Evolutionary conservation across 53 echinoderm and acorn worm genomes (phyloP), one percentile per base, ranked within the genome.

Genomic region (Holothuria scabra): DNA sequence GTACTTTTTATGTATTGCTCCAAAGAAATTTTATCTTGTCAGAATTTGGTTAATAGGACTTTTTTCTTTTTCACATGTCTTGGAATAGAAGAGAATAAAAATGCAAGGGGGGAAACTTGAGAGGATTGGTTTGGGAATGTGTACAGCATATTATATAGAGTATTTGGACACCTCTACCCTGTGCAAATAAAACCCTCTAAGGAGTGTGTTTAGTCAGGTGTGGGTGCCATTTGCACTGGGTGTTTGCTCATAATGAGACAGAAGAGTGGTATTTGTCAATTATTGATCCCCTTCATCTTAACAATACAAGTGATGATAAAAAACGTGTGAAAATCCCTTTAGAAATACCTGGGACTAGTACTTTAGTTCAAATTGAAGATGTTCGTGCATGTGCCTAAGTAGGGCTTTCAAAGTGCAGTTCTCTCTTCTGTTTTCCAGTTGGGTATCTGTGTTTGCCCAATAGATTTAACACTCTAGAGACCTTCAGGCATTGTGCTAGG

Each of bases 311-410:
- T 59, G 79, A 57, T 28, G 79, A 79, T 79, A 79, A 79, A 79
- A 72, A 79, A 79, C 59, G 79, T 79, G 79, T 79, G 79, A 79
- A 79, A 79, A 79, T 79, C 79, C 79, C 79, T 79, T 79, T 29
- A 79, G 79, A 79, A 59, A 79, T 79, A 33, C 59, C 59, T 25
- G 72, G 48, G 44, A 72, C 72, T 72, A 72, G 72, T 49, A 44
- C 72, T 72, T n/a, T 72, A 72, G 72, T 72, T 72, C 72, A 72
- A 72, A 72, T 44, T 72, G 72, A 72, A 72, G 72, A 72, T 72
- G 72, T 72, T 72, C 72, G 72, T 72, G 72, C 48, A 72, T 72
- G 72, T 46, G 72, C 72, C 46, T 72, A 72, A 72, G 72, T 72
- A 26, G 46, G n/a, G 10, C 21, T 41, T 70, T 22, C 24, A 35